Percentiles rank a stretch among this genome's conserved stretches.
Evolutionary conservation across 2,888 invertebrate species (phyloP).

Genomic region (Stegana nigrithorax): DNA sequence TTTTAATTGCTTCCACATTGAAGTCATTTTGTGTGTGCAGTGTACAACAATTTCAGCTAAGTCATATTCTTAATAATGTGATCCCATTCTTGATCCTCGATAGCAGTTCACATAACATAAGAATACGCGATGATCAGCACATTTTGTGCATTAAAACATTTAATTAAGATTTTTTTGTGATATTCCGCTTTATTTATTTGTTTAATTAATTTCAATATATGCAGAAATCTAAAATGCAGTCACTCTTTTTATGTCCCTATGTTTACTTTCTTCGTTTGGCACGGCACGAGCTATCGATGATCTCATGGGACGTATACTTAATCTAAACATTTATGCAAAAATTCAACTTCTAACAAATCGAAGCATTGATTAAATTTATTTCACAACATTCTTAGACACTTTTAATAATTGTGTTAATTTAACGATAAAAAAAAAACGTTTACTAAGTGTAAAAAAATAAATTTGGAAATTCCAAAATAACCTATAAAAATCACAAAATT

Average conservation of each 20-base stretch:
- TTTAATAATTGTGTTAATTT: constrained; percentile 7
- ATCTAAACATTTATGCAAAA: background rate
- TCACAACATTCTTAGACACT: background rate
- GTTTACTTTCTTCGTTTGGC: constrained; percentile 6
- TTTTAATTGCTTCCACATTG: too few relatives aligned
- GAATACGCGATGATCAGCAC: background rate
- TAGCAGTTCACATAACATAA: background rate
- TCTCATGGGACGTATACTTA: constrained; percentile 10
- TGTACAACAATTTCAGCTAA: too few relatives aligned
- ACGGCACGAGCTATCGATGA: background rate
- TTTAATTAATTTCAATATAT: too few relatives aligned
- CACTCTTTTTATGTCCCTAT: background rate
- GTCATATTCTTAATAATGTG: too few relatives aligned
- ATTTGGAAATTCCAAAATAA: too few relatives aligned
- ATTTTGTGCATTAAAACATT: background rate
- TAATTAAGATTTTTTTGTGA: background rate
- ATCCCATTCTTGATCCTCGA: too few relatives aligned
- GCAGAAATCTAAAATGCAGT: too few relatives aligned
- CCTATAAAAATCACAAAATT: too few relatives aligned
- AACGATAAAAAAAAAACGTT: too few relatives aligned
- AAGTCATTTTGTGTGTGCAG: too few relatives aligned
- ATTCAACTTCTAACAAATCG: background rate
- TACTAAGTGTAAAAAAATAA: too few relatives aligned
- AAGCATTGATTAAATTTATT: constrained; percentile 4
- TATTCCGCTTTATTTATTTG: background rate